Evolutionary conservation across 2,113 vertebrate species (phyloP).

Genomic region (Promerops cafer): DNA sequence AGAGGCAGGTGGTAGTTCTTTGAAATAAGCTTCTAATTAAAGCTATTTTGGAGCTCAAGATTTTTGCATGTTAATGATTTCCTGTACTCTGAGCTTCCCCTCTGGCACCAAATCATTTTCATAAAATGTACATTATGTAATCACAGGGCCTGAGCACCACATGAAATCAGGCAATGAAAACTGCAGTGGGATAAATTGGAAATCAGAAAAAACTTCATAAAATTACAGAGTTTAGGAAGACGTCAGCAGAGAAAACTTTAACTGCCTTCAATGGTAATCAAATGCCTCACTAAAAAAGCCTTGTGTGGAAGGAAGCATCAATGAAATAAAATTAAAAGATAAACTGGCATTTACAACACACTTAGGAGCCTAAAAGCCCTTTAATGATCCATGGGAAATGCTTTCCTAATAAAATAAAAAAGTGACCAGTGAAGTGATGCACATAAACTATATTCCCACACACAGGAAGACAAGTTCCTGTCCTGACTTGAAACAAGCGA

Average conservation of each 20-base stretch:
- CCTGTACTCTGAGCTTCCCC: slow-evolving; percentile 2
- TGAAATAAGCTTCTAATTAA: slow-evolving; percentile 29
- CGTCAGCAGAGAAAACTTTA: neutral
- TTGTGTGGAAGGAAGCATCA: neutral
- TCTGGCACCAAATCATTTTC: neutral
- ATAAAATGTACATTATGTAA: neutral
- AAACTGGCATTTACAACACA: neutral
- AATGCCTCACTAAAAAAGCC: neutral
- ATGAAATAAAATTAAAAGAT: neutral
- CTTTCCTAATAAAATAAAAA: neutral
- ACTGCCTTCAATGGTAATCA: neutral
- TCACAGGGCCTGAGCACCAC: neutral
- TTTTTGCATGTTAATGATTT: slow-evolving; percentile 24
- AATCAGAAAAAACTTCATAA: neutral
- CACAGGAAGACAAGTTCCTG: neutral
- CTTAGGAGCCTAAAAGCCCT: neutral
- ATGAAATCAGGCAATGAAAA: neutral
- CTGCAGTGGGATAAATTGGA: neutral
- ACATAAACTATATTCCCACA: neutral
- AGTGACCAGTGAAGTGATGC: neutral
- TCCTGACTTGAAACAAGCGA: neutral
- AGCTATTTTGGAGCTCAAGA: neutral
- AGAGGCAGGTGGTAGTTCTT: neutral
- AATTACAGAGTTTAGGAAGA: neutral
- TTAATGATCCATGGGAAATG: neutral